Evolutionary conservation across 2,888 invertebrate genomes (phyloP), one percentile per base, ranked within the genome.

Genomic region (Melikaiella ostensackeni): DNA sequence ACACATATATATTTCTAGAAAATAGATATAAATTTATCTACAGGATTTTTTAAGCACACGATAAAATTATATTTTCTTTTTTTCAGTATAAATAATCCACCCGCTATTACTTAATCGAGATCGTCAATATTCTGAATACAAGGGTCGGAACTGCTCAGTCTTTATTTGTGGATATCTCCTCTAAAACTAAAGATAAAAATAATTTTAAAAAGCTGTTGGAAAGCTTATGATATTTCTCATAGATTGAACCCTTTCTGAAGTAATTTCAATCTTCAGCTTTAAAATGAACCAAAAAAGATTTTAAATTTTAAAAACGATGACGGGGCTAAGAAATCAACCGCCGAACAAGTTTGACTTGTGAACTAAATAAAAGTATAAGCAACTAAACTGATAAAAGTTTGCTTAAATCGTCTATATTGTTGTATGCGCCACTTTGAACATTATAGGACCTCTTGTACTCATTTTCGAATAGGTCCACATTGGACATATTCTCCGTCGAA

Each of bases 401-500:
- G 42, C 42, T 42, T 42, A 42, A 42, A 42, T 42, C 42, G 42
- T 42, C 42, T 16, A 42, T 50, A n/a, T 50, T 50, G 50, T n/a
- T 50, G 50, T 50, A n/a, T 50, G n/a, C n/a, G 9, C 50, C 50
- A 50, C 50, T 50, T n/a, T 50, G n/a, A n/a, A 50, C 50, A 50
- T n/a, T 50, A 50, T 3, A 50, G 3, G 50, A 50, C n/a, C 50
- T 50, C n/a, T 50, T 50, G 50, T n/a, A 50, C n/a, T 50, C 50
- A 50, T 7, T n/a, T n/a, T n/a, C n/a, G n/a, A 50, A 50, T n/a
- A n/a, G n/a, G 9, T 50, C 50, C n/a, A 9, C 50, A 50, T n/a
- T n/a, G 50, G n/a, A 2, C 2, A 50, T n/a, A n/a, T 50, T 50
- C n/a, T n/a, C n/a, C n/a, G n/a, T 9, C 50, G 50, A 50, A 50